A percentile compares a stretch with the other conserved stretches of the same genome.
These are phyloP conservation scores for Mycteria americana DNA, from an alignment of 2,797 vertebrate species.

Conservation along the genomic window DNA sequence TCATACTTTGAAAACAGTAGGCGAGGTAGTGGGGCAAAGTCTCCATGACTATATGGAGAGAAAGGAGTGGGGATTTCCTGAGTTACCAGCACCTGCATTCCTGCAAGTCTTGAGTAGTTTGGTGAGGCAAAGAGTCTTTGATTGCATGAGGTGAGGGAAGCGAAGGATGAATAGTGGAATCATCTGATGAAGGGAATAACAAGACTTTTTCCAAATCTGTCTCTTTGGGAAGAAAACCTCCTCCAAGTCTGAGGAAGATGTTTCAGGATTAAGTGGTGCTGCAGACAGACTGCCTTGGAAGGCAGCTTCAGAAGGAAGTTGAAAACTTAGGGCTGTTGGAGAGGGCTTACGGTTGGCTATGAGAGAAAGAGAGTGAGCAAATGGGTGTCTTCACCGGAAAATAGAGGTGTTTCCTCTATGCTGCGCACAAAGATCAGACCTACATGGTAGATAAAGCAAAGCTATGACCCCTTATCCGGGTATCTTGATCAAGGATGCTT, in stretches of 20 bases:
- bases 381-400: fast-evolving
- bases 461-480: background rate
- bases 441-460: background rate
- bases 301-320: background rate
- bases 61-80: background rate
- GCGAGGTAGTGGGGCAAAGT: background rate
- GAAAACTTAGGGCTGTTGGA: background rate
- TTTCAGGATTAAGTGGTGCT: background rate
- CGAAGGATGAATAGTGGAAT: background rate
- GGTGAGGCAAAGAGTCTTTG: background rate
- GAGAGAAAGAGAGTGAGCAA: background rate
- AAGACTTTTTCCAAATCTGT: background rate
- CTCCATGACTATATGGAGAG: background rate
- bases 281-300: background rate
- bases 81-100: background rate
- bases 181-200: background rate
- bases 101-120: background rate
- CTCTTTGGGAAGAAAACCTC: background rate
- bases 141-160: background rate
- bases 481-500: background rate
- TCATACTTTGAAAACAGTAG: background rate
- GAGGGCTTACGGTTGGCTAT: background rate
- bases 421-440: background rate
- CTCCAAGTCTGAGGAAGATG: background rate
- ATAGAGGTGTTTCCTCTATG: background rate